Evolutionary conservation across 2,113 vertebrate species (phyloP).

Genomic region (Triplophysa siluroides): DNA sequence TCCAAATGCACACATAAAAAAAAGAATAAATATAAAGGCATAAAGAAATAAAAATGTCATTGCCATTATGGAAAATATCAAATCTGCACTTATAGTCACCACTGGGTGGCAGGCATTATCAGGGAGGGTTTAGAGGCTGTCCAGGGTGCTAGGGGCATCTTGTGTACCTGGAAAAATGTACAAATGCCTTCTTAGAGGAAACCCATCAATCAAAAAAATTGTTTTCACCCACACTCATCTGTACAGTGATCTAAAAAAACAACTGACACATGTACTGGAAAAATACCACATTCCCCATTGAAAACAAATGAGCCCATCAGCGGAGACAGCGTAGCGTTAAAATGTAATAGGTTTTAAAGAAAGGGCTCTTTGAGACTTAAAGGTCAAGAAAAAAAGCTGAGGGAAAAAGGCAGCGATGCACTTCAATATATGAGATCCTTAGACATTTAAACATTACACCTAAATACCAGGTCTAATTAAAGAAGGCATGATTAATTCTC

Average conservation of each 20-base stretch:
- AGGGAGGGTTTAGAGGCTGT: conserved; percentile 14
- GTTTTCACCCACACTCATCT: conserved; percentile 43
- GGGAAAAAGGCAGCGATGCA: neutral
- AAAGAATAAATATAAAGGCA: too few species aligned
- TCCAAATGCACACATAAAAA: too few species aligned
- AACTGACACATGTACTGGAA: conserved; percentile 56
- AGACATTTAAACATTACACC: conserved; percentile 17
- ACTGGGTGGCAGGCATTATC: conserved; percentile 61
- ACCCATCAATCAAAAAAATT: conserved; percentile 56
- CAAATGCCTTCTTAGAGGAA: conserved; percentile 51
- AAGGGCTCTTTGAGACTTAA: conserved; percentile 51
- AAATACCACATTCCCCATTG: conserved; percentile 35
- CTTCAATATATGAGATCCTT: conserved; percentile 31
- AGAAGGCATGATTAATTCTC: conserved; percentile 8
- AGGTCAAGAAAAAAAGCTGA: conserved; percentile 35
- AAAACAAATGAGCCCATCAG: conserved; percentile 30
- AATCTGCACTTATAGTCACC: conserved; percentile 7
- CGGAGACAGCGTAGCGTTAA: conserved; percentile 51
- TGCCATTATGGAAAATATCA: too few species aligned
- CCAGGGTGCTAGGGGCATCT: neutral
- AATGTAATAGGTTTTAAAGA: conserved; percentile 64
- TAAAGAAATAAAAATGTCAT: too few species aligned
- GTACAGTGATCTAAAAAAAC: conserved; percentile 42
- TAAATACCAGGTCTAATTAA: conserved; percentile 24
- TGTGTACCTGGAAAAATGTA: conserved; percentile 29